A percentile compares a stretch with the other conserved stretches of the same genome.
Evolutionary conservation across 1,140 invertebrate genomes (phyloP).

Genomic region (Daktulosphaira vitifoliae): DNA sequence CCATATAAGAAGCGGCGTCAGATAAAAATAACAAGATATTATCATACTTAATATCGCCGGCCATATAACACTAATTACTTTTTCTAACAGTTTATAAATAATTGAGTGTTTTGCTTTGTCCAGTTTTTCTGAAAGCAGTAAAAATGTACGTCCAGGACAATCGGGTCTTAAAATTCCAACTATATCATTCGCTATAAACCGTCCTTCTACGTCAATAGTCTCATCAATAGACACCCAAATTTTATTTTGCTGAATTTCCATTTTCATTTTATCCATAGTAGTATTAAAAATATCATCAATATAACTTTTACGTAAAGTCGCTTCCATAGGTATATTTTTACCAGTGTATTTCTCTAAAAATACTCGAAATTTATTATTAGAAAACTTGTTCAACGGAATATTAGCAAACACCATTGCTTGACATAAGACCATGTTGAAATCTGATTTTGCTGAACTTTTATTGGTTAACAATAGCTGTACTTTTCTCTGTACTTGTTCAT

Average conservation of each 20-base stretch:
- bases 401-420: neutral
- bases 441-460: neutral
- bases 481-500: neutral
- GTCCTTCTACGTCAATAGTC: neutral
- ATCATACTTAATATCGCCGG: neutral
- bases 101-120: neutral
- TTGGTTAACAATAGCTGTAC: neutral
- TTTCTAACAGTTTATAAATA: neutral
- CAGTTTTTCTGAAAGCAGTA: neutral
- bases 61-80: neutral
- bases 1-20: neutral
- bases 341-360: constrained; percentile 11
- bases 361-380: neutral
- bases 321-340: neutral
- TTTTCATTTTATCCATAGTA: too few species aligned
- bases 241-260: too few species aligned
- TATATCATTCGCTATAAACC: constrained; percentile 2
- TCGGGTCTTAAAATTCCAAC: neutral
- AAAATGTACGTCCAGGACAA: neutral
- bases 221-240: too few species aligned
- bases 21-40: neutral
- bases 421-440: constrained; percentile 1
- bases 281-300: too few species aligned
- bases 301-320: neutral
- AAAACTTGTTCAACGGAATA: neutral